Conservation (phyloP, 2,888 invertebrate species). For the Trissoscelio sp. region DNA sequence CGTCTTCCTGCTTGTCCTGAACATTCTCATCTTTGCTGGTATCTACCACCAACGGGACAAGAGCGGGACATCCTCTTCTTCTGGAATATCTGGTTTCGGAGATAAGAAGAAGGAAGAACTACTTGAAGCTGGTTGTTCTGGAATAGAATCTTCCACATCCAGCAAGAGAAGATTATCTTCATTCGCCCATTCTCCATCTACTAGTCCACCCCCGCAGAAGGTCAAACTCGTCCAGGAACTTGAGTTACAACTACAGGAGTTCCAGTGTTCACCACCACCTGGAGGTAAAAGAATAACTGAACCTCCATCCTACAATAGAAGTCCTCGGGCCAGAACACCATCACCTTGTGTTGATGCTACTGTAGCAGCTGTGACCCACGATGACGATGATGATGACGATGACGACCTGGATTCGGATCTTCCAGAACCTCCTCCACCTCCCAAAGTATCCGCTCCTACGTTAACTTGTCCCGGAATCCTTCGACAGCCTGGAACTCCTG, state of each 20-base stretch:
- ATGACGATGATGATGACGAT: slow-evolving; percentile 83
- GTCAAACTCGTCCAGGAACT: slow-evolving; percentile 81
- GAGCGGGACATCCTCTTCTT: slow-evolving; percentile 83
- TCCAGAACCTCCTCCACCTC: slow-evolving; percentile 87
- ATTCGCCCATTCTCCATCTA: slow-evolving; percentile 75
- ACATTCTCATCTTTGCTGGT: slow-evolving; percentile 94
- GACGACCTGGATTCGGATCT: slow-evolving; percentile 84
- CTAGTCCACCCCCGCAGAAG: slow-evolving; percentile 79
- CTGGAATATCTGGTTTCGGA: slow-evolving; percentile 81
- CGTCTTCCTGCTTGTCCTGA: slow-evolving; percentile 91
- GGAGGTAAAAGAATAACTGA: slow-evolving; percentile 78
- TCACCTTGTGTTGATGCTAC: slow-evolving; percentile 81
- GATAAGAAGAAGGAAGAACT: slow-evolving; percentile 91
- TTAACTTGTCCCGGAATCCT: slow-evolving; percentile 86
- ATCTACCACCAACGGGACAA: slow-evolving; percentile 93
- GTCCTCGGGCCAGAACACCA: slow-evolving; percentile 77
- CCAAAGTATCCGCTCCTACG: slow-evolving; percentile 85
- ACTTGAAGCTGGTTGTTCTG: slow-evolving; percentile 89
- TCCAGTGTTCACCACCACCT: slow-evolving; percentile 86
- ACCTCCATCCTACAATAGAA: slow-evolving; percentile 78
- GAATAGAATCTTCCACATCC: slow-evolving; percentile 84
- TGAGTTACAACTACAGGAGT: slow-evolving; percentile 87
- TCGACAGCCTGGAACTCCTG: slow-evolving; percentile 88
- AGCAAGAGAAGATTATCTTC: slow-evolving; percentile 80
- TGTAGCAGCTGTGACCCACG: slow-evolving; percentile 81